Evolutionary conservation across 2,888 invertebrate species (phyloP), one percentile per base, ranked within the genome.

Genomic region (Lasioglossum zephyrum): DNA sequence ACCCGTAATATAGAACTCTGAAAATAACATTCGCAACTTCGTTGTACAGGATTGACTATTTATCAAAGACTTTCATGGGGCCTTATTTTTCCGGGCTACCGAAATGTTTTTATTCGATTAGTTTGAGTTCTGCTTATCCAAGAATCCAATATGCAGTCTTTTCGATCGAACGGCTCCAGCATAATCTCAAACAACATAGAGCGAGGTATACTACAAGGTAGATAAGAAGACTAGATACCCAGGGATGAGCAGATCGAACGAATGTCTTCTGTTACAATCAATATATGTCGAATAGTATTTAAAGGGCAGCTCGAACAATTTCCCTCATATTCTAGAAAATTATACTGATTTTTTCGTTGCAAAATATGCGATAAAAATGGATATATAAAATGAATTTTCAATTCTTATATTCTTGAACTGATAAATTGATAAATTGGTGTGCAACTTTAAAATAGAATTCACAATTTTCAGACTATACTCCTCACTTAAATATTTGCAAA

Each of bases 71-170:
- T 9, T 39, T 39, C 39, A 9, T 69, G 39, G 22, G 1, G 22
- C 69, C 39, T 69, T 69, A 69, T 39, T 39, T 69, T 36, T 9
- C 22, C 39, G 9, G 1, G 18, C 18, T 22, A 69, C 69, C 39
- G 69, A 69, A 39, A 69, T 78, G 78, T 81, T 78, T 81, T 81
- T 60, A 73, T 81, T 81, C 81, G 78, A 81, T 81, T 53, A 78
- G 73, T 22, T 66, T 66, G 31, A 73, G 73, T 49, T 13, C 57
- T 57, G 39, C 78, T 81, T 78, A 73, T 77, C 73, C 63, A 26
- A n/a, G 31, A 13, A 63, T 73, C 78, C 53, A 78, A 78, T 81
- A 78, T 78, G 13, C 26, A 73, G 77, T 77, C 63, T 81, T 73
- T 73, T 63, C 81, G 72, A 69, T 69, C 69, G 69, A 69, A 22